Conservation (phyloP, 2,888 invertebrate species). For the Bedellia somnulentella region DNA sequence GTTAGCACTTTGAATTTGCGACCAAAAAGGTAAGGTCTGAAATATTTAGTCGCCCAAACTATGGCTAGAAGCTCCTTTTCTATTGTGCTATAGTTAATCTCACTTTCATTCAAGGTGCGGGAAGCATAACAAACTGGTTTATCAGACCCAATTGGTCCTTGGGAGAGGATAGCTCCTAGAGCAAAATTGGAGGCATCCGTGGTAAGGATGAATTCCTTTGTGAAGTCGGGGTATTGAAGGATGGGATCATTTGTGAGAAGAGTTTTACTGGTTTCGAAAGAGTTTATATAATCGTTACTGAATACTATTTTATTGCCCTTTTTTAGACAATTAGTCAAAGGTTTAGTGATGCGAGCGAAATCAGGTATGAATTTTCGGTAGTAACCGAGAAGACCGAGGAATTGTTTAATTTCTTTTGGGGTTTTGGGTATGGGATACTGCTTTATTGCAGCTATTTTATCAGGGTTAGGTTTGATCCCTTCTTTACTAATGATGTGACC, state of each 20-base stretch:
- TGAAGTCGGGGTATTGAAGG: constrained; percentile 13
- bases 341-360: too few species aligned
- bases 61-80: constrained; percentile 16
- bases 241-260: constrained; percentile 6
- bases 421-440: constrained; percentile 9
- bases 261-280: constrained; percentile 10
- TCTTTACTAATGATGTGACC: constrained; percentile 12
- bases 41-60: constrained; percentile 13
- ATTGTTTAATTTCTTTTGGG: constrained; percentile 12
- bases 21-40: constrained; percentile 20
- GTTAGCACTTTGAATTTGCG: constrained; percentile 16
- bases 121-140: constrained; percentile 14
- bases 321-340: too few species aligned
- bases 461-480: constrained; percentile 9
- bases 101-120: constrained; percentile 11
- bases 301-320: constrained; percentile 8
- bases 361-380: constrained; percentile 18
- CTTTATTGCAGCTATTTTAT: constrained; percentile 7
- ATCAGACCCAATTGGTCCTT: constrained; percentile 10
- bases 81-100: too few species aligned
- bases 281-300: constrained; percentile 7
- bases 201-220: constrained; percentile 12
- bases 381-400: constrained; percentile 18
- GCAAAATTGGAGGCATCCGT: constrained; percentile 19
- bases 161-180: constrained; percentile 15